Conservation (phyloP, 1,140 invertebrate genomes). For the Drosophila equinoxialis region DNA sequence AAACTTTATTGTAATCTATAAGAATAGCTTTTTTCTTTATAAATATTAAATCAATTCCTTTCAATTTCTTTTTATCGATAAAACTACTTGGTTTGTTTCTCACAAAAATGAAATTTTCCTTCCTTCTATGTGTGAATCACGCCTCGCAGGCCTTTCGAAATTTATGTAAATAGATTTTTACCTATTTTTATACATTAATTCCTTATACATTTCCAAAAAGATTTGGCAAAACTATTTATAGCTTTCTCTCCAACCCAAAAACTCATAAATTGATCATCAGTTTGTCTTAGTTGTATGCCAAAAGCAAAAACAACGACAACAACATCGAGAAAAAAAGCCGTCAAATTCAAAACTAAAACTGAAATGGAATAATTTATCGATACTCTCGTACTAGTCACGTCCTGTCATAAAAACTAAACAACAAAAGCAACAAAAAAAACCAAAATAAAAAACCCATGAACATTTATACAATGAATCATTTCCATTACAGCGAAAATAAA, state of each 20-base stretch:
- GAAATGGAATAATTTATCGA: conserved; percentile 9
- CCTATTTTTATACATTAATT: conserved; percentile 2
- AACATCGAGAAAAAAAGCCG: neutral
- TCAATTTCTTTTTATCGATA: no score
- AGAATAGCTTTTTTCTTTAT: no score
- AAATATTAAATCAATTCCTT: no score
- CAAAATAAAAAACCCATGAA: neutral
- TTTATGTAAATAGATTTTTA: neutral
- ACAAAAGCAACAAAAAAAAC: neutral
- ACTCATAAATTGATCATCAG: conserved; percentile 11
- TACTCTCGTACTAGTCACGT: conserved; percentile 7
- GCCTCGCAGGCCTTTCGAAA: no score
- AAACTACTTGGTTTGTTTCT: no score
- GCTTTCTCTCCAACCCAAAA: conserved; percentile 6
- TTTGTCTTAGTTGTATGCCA: neutral
- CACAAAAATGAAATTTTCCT: no score
- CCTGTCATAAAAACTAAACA: neutral
- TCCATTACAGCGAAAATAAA: conserved; percentile 7
- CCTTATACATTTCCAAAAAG: neutral
- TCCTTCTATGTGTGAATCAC: no score
- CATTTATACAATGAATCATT: conserved; percentile 9
- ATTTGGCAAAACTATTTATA: conserved; percentile 9
- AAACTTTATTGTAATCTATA: no score
- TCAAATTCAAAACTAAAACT: conserved; percentile 5
- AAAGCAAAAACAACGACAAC: no score